Conservation (phyloP, 2,113 vertebrate species). For the Xenopus laevis region DNA sequence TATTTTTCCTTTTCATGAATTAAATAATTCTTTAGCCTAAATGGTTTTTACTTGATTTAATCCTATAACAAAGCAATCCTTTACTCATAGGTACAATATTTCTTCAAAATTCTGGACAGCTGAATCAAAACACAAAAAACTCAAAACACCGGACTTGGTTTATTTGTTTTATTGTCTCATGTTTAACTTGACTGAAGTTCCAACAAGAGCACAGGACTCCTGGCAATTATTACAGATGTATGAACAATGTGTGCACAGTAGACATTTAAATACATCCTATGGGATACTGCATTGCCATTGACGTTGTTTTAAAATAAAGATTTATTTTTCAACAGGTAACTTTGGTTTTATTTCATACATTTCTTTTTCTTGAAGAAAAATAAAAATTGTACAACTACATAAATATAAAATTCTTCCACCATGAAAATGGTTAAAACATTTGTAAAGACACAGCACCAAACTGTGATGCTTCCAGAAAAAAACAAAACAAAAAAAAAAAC, state of each 20-base stretch:
- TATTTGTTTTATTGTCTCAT: conserved; percentile 85
- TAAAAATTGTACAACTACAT: conserved; percentile 99
- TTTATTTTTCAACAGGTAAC: conserved; percentile 91
- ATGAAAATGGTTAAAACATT: conserved; percentile 99
- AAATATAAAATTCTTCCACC: conserved; percentile 99
- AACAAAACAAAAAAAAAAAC: conserved; percentile 61
- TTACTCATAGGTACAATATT: conserved; percentile 82
- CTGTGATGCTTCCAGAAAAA: conserved; percentile 86
- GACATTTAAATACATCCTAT: conserved; percentile 82
- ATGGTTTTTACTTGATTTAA: too few relatives aligned
- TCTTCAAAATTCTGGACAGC: conserved; percentile 89
- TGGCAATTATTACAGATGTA: conserved; percentile 84
- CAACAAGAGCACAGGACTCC: conserved; percentile 85
- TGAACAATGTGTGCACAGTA: conserved; percentile 86
- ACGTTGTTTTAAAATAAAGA: conserved; percentile 85
- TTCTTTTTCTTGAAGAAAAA: conserved; percentile 82
- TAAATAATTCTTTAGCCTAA: too few relatives aligned
- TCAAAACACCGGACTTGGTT: conserved; percentile 56
- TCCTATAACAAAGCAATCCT: too few relatives aligned
- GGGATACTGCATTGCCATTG: conserved; percentile 93
- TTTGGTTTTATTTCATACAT: conserved; percentile 97
- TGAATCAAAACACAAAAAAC: conserved; percentile 37
- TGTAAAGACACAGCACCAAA: conserved; percentile 90
- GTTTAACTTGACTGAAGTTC: conserved; percentile 93
- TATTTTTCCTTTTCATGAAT: too few relatives aligned